Percentiles rank a stretch among this genome's conserved stretches.
These are phyloP conservation scores for Eubasilissa splendida DNA, from an alignment of 2,888 invertebrate species.

Conservation along the genomic window DNA sequence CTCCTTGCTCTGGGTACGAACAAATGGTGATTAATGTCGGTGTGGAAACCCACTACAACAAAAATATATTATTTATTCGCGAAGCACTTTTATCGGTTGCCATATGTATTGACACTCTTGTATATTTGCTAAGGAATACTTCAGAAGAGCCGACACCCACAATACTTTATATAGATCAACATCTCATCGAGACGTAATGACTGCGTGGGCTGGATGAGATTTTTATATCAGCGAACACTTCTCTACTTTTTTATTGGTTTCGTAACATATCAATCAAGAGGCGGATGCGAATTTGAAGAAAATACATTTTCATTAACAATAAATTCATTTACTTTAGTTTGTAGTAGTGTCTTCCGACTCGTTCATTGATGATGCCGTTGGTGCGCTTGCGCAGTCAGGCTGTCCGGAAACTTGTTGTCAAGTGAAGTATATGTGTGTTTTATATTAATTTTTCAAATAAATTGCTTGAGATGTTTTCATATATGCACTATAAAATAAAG, in stretches of 20 bases:
- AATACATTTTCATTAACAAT: neutral
- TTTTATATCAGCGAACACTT: constrained; percentile 38
- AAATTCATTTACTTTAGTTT: too few relatives aligned
- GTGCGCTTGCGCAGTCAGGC: too few relatives aligned
- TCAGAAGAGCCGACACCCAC: constrained; percentile 37
- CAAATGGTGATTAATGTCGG: constrained; percentile 19
- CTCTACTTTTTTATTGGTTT: constrained; percentile 35
- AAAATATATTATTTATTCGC: constrained; percentile 12
- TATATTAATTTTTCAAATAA: too few relatives aligned
- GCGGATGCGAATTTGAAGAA: constrained; percentile 21
- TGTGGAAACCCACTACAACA: constrained; percentile 1
- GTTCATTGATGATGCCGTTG: too few relatives aligned
- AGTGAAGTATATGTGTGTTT: too few relatives aligned
- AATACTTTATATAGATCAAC: constrained; percentile 40
- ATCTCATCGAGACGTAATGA: constrained; percentile 40
- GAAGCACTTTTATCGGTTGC: constrained; percentile 2
- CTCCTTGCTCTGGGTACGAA: neutral
- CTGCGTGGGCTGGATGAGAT: constrained; percentile 30
- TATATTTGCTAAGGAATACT: constrained; percentile 22
- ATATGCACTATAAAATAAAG: too few relatives aligned
- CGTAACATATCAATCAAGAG: constrained; percentile 29
- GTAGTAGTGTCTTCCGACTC: too few relatives aligned
- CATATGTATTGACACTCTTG: neutral
- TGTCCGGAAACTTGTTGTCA: too few relatives aligned
- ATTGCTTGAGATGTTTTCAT: too few relatives aligned